Base-by-base conservation (phyloP, 2,797 vertebrate genomes). In the Mionectes olivaceus region DNA sequence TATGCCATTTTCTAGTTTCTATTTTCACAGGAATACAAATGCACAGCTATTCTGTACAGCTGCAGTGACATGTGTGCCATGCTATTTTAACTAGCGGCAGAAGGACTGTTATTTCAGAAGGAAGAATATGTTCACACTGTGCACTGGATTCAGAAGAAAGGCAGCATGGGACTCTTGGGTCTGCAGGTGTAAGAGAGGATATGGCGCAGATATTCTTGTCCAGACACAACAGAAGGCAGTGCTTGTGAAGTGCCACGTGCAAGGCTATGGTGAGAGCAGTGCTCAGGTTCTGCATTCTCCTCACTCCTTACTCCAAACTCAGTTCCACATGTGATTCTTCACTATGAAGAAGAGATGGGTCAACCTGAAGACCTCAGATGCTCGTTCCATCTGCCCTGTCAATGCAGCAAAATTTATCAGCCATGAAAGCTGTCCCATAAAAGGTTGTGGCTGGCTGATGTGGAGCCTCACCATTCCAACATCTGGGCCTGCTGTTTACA, bases 21-120 rank as follows among this genome's bases (percentile, higher is more conserved):
- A 3, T 82, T 93, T 89, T 78, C 74, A 55, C 53, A 53, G 47
- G 28, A 93, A 59, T 55, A 80, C 47, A 89, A 95, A 80, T 15
- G 30, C 53, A 37, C 33, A 90, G 69, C 37, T 67, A 77, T 68
- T 81, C 41, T 7, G 57, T 50, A 71, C 53, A 83, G 65, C 88
- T 75, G 83, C 33, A 35, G 53, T 77, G 76, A 85, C 78, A 47
- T n/a, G 63, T 37, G 79, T 91, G 69, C 46, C 37, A 6, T n/a
- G 32, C 49, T 95, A 85, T 95, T 95, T 90, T 88, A 90, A 68
- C 83, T 53, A 88, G 44, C 19, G 74, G 59, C 69, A 93, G 68
- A 25, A 89, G 56, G 59, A 83, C 44, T 57, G 53, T 28, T 80
- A 59, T 80, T 83, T 82, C 85, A 82, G 52, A 59, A 15, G 17